Percentiles rank a stretch among this genome's conserved stretches.
Evolutionary conservation across 1,140 invertebrate genomes (phyloP).

Genomic region (Theocolax elegans): DNA sequence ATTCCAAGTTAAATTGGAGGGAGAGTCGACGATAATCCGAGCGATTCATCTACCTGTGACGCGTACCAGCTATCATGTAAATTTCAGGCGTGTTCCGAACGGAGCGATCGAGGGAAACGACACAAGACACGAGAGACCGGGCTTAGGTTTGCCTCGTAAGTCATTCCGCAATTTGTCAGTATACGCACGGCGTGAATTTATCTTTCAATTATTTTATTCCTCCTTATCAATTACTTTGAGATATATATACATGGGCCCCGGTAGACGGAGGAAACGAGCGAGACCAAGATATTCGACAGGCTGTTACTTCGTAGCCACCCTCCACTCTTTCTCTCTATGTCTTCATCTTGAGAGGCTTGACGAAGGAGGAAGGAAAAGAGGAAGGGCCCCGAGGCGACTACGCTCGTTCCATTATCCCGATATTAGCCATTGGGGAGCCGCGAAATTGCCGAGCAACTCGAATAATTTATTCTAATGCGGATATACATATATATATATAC

Average conservation of each 20-base stretch:
- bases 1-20: too few relatives aligned
- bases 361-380: not conserved
- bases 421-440: constrained; percentile 66
- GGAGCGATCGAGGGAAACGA: not conserved
- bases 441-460: constrained; percentile 66
- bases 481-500: too few relatives aligned
- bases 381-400: not conserved
- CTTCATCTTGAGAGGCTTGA: constrained; percentile 24
- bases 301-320: not conserved
- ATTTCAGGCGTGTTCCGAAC: not conserved
- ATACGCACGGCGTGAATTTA: constrained; percentile 50
- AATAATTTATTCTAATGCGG: constrained; percentile 68
- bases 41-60: not conserved
- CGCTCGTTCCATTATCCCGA: constrained; percentile 64
- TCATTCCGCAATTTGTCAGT: constrained; percentile 49
- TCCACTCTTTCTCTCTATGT: constrained; percentile 34
- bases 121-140: not conserved
- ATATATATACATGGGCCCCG: too few relatives aligned
- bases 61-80: constrained; percentile 4
- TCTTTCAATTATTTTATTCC: constrained; percentile 61
- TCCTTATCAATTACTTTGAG: constrained; percentile 63
- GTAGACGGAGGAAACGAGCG: constrained; percentile 39
- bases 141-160: constrained; percentile 2
- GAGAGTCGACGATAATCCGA: too few relatives aligned
- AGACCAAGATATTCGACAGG: constrained; percentile 4